Evolutionary conservation across 2,797 vertebrate genomes (phyloP).

Genomic region (Gallinago nigripennis): DNA sequence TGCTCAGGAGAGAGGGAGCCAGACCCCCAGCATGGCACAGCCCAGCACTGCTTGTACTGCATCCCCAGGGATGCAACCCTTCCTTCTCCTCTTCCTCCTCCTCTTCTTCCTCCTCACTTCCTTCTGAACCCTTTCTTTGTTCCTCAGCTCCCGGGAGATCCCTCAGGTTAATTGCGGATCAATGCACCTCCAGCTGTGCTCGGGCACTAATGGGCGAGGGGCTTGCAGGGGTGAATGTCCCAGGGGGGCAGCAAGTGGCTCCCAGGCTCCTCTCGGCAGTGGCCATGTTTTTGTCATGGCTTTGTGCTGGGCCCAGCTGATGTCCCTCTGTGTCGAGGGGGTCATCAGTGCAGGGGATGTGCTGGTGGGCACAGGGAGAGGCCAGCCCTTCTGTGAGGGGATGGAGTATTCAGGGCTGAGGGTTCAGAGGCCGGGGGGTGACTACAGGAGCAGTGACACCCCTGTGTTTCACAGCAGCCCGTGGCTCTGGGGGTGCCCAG

Average conservation of each 20-base stretch:
- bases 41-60: not conserved
- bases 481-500: not conserved
- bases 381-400: not conserved
- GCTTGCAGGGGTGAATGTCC: not conserved
- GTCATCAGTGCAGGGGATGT: not conserved
- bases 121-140: not conserved
- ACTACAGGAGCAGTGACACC: not conserved
- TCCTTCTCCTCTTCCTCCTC: not conserved
- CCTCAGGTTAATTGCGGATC: not conserved
- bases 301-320: not conserved
- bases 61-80: not conserved
- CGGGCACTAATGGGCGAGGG: rapidly evolving
- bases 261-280: rapidly evolving
- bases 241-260: not conserved
- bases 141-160: not conserved
- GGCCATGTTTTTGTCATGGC: not conserved
- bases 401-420: not conserved
- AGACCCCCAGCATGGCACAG: rapidly evolving
- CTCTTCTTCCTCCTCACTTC: rapidly evolving
- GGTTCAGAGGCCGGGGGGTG: rapidly evolving
- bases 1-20: not conserved
- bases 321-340: rapidly evolving
- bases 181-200: not conserved
- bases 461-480: not conserved
- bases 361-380: not conserved